phyloP scores from a whole-genome alignment of 2,888 invertebrate genomes.

The Schizotus pectinicornis region DNA sequence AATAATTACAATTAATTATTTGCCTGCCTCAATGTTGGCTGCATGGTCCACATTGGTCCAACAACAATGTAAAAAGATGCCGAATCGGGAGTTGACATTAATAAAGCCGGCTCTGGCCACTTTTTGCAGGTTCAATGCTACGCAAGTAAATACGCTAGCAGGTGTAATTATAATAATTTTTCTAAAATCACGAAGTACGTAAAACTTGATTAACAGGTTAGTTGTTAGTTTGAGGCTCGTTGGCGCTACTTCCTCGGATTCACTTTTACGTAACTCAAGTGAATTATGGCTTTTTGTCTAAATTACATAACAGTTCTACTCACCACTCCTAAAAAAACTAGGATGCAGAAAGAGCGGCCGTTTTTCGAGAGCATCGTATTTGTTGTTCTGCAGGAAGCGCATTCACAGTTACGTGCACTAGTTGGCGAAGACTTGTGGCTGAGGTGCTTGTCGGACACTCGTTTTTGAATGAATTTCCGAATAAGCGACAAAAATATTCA shows the following conservation, averaged over 20 bases:
- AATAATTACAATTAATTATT: no score
- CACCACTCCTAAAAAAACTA: slow-evolving; percentile 10
- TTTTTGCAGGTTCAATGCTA: no score
- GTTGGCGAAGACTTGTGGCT: slow-evolving; percentile 16
- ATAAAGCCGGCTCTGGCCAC: no score
- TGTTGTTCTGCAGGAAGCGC: slow-evolving; percentile 9
- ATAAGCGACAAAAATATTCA: slow-evolving; percentile 4
- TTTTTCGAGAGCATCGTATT: slow-evolving; percentile 17
- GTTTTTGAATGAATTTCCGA: slow-evolving; percentile 6
- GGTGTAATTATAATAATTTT: no score
- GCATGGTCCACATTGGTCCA: no score
- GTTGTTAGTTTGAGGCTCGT: not conserved
- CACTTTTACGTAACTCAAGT: not conserved
- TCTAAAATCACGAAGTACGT: not conserved
- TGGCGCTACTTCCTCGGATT: not conserved
- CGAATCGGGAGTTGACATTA: no score
- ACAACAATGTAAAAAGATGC: no score
- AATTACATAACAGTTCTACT: slow-evolving; percentile 10
- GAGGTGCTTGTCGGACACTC: slow-evolving; percentile 4
- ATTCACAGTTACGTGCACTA: slow-evolving; percentile 26
- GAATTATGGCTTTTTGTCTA: not conserved
- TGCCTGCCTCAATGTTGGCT: no score
- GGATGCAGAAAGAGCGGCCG: slow-evolving; percentile 4
- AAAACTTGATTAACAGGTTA: slow-evolving; percentile 16
- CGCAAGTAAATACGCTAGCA: no score